Percentiles rank a stretch among this genome's conserved stretches.
phyloP scores from a whole-genome alignment of 2,113 vertebrate species.

The Eretmodus cyanostictus region DNA sequence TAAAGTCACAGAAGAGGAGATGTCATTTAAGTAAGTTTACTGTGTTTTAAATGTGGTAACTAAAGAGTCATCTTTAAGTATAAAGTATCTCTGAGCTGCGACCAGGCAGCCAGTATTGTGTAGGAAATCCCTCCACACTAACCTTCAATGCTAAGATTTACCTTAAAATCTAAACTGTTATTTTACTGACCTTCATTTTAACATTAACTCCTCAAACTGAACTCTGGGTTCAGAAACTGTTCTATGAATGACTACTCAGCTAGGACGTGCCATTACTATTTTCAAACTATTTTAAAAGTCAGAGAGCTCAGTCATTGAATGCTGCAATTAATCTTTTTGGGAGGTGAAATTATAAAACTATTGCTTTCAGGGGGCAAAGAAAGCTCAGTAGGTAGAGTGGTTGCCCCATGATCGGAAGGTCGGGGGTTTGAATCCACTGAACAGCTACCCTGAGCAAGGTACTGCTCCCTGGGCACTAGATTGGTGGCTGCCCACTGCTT shows the following conservation, averaged over 20 bases:
- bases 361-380: background rate
- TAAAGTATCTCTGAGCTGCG: background rate
- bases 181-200: background rate
- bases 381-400: background rate
- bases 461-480: background rate
- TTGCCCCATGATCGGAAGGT: background rate
- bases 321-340: background rate
- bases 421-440: background rate
- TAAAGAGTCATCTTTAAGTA: background rate
- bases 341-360: background rate
- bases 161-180: background rate
- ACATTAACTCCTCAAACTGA: background rate
- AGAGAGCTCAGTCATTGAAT: background rate
- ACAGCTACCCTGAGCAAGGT: background rate
- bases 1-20: background rate
- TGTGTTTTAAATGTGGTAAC: background rate
- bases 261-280: background rate
- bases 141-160: background rate
- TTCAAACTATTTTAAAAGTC: background rate
- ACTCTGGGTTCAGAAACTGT: background rate
- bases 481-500: background rate
- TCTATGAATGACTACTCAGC: rapidly evolving
- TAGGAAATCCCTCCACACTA: background rate
- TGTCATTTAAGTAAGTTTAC: background rate
- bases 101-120: background rate